Evolutionary conservation across 2,888 invertebrate genomes (phyloP), one percentile per base, ranked within the genome.

Genomic region (Drosophila antonietae): DNA sequence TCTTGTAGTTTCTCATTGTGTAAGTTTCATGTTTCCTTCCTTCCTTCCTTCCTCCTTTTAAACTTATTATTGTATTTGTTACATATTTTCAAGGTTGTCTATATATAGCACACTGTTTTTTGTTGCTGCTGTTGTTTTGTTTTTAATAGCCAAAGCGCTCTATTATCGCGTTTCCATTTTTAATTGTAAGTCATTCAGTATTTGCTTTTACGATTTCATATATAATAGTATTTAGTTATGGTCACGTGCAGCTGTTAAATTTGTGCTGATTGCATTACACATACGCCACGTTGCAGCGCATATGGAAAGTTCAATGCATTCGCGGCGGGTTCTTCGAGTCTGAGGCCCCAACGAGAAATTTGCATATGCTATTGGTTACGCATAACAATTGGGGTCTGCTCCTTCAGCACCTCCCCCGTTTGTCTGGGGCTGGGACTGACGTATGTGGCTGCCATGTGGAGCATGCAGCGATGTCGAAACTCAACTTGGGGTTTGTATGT

Each of bases 201-300:
- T 23, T 37, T 33, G n/a, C 5, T 41, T 33, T 35, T 35, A 62
- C 39, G 28, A 31, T 18, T 15, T 18, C 41, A 41, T 55, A 23
- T 62, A 58, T 46, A 35, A 51, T 41, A 20, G 31, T 46, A 62
- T 23, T 77, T 69, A 58, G 75, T 35, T 68, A 9, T 51, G 68
- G 78, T 78, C 78, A 78, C 78, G 78, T 78, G 78, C 62, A 63
- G 41, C 28, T 57, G 69, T 33, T 63, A 43, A 46, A 74, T 53
- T 65, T 65, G 39, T 63, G 60, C 20, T 60, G 35, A 60, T 77
- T 72, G 69, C 67, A 49, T 83, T 86, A 86, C 81, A 68, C 75
- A 88, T 83, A 75, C 79, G 83, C 83, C 83, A 88, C 87, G 89
- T 88, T 83, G 89, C 61, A 77, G 39, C 51, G 51, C 69, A 65